Conservation (phyloP, 2,797 vertebrate species). For the Etheostoma nigrum region DNA sequence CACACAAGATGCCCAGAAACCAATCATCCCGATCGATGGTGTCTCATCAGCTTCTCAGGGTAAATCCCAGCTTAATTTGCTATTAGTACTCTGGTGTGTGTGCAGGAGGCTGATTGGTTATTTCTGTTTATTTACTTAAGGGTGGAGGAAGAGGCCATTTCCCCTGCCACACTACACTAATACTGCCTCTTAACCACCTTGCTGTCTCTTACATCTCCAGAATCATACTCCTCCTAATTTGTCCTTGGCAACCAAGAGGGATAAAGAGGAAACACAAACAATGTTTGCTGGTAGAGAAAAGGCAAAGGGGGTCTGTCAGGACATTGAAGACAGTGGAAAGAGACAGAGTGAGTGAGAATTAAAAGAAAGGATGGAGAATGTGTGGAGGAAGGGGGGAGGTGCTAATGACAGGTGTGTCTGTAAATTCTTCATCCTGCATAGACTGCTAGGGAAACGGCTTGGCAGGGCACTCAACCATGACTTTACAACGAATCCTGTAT, state of each 20-base stretch:
- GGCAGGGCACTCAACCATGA: slow-evolving; percentile 93
- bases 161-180: slow-evolving; percentile 55
- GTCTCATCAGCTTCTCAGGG: slow-evolving; percentile 51
- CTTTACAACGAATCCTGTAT: slow-evolving; percentile 99
- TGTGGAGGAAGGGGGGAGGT: slow-evolving; percentile 38
- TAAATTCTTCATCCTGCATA: slow-evolving; percentile 96
- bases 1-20: slow-evolving; percentile 51
- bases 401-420: slow-evolving; percentile 93
- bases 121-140: slow-evolving; percentile 80
- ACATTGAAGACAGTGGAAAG: slow-evolving; percentile 48
- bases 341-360: slow-evolving; percentile 55
- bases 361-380: slow-evolving; percentile 51
- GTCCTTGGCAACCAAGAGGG: slow-evolving; percentile 68
- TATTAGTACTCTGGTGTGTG: slow-evolving; percentile 52
- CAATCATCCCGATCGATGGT: slow-evolving; percentile 61
- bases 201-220: slow-evolving; percentile 53
- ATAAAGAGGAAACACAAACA: slow-evolving; percentile 81
- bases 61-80: slow-evolving; percentile 44
- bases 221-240: slow-evolving; percentile 58
- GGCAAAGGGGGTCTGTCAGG: slow-evolving; percentile 47
- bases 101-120: slow-evolving; percentile 64
- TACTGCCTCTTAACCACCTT: slow-evolving; percentile 62
- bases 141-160: slow-evolving; percentile 69
- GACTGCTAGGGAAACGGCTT: slow-evolving; percentile 89
- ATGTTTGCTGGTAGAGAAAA: slow-evolving; percentile 65